phyloP scores from a whole-genome alignment of 2,888 invertebrate species.

The Brassicogethes aeneus region DNA sequence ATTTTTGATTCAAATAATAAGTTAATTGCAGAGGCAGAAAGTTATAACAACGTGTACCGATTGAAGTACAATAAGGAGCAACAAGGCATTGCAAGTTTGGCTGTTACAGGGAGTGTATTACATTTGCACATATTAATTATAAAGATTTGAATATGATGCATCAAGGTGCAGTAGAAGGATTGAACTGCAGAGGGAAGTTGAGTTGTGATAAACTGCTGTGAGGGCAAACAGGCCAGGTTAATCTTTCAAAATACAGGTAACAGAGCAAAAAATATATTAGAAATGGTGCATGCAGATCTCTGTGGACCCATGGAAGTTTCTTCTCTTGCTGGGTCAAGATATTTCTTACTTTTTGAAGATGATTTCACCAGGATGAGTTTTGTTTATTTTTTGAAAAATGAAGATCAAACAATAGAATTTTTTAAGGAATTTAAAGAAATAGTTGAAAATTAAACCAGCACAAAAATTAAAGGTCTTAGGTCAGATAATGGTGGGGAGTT shows the following conservation, averaged over 20 bases:
- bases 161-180: too few species aligned
- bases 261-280: constrained; percentile 8
- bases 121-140: too few species aligned
- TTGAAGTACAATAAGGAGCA: constrained; percentile 14
- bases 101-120: background rate
- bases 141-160: too few species aligned
- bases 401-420: constrained; percentile 20
- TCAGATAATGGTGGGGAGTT: constrained; percentile 18
- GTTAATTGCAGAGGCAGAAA: constrained; percentile 15
- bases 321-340: constrained; percentile 18
- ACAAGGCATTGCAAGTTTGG: constrained; percentile 9
- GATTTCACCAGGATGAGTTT: constrained; percentile 22
- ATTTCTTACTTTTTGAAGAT: constrained; percentile 27
- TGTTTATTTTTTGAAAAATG: constrained; percentile 21
- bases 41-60: constrained; percentile 17
- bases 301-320: constrained; percentile 22
- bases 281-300: constrained; percentile 12
- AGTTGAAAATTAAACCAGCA: constrained; percentile 23
- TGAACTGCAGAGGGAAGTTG: background rate
- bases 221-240: constrained; percentile 6
- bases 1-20: constrained; percentile 15
- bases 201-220: constrained; percentile 2
- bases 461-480: constrained; percentile 22
- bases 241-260: constrained; percentile 15
- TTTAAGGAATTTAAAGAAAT: constrained; percentile 23